phyloP scores from a whole-genome alignment of 2,888 invertebrate species.

The Ophraella communa region DNA sequence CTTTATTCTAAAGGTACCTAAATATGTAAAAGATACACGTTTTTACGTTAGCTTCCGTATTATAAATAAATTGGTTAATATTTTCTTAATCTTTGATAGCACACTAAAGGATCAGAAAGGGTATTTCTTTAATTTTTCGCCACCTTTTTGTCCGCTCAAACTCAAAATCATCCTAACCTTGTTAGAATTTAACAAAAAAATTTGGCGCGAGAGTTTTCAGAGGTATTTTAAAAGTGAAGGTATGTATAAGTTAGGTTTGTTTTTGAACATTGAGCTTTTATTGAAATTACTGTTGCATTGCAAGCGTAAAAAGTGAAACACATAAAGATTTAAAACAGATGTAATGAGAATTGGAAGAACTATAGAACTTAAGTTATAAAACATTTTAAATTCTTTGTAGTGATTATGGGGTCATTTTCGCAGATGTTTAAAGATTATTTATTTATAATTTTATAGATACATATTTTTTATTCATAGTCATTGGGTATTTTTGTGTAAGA shows the following conservation, averaged over 20 bases:
- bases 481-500: no score
- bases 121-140: conserved; percentile 18
- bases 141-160: conserved; percentile 29
- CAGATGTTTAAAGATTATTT: no score
- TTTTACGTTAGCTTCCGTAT: no score
- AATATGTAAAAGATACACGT: no score
- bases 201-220: conserved; percentile 40
- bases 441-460: no score
- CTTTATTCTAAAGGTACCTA: no score
- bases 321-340: conserved; percentile 61
- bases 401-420: not conserved
- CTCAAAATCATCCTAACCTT: conserved; percentile 35
- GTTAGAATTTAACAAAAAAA: conserved; percentile 34
- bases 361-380: no score
- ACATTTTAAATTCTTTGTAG: conserved; percentile 40
- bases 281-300: conserved; percentile 47
- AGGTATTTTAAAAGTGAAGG: conserved; percentile 40
- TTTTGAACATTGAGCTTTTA: conserved; percentile 33
- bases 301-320: conserved; percentile 60
- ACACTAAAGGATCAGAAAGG: no score
- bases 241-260: conserved; percentile 33
- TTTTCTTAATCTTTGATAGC: no score
- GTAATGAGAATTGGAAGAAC: conserved; percentile 34
- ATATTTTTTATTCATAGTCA: no score
- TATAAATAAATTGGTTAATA: no score